Evolutionary conservation across 2,113 vertebrate species (phyloP).

Genomic region (Talpa occidentalis): DNA sequence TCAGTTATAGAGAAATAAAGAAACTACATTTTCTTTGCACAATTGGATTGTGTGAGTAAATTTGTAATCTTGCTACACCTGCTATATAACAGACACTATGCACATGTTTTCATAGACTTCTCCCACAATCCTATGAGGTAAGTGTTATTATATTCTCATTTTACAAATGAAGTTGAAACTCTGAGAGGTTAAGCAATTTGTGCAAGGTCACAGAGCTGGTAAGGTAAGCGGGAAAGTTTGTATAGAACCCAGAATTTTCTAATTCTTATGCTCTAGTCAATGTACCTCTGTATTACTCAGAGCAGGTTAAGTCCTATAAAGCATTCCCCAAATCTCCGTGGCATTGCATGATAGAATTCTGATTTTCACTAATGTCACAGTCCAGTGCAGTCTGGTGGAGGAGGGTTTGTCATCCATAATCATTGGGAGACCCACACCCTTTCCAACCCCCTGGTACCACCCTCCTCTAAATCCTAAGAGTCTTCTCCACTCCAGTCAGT

Average conservation of each 20-base stretch:
- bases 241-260: slow-evolving; percentile 15
- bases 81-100: slow-evolving; percentile 71
- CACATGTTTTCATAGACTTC: slow-evolving; percentile 69
- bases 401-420: not conserved
- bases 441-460: not conserved
- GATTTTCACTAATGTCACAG: not conserved
- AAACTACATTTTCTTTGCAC: slow-evolving; percentile 72
- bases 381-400: not conserved
- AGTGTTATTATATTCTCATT: slow-evolving; percentile 75
- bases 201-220: slow-evolving; percentile 66
- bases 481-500: not conserved
- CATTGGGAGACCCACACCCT: not conserved
- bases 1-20: slow-evolving; percentile 78
- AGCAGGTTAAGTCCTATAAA: not conserved
- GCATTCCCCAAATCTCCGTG: not conserved
- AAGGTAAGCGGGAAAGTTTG: slow-evolving; percentile 27
- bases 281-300: not conserved
- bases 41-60: slow-evolving; percentile 75
- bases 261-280: not conserved
- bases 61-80: slow-evolving; percentile 74
- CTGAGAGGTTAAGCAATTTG: slow-evolving; percentile 73
- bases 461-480: not conserved
- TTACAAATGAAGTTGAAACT: slow-evolving; percentile 74
- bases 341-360: not conserved
- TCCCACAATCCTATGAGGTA: slow-evolving; percentile 55